A percentile compares a stretch with the other conserved stretches of the same genome.
These are phyloP conservation scores for Tylochromis polylepis DNA, from an alignment of 2,113 vertebrate species.

Conservation along the genomic window DNA sequence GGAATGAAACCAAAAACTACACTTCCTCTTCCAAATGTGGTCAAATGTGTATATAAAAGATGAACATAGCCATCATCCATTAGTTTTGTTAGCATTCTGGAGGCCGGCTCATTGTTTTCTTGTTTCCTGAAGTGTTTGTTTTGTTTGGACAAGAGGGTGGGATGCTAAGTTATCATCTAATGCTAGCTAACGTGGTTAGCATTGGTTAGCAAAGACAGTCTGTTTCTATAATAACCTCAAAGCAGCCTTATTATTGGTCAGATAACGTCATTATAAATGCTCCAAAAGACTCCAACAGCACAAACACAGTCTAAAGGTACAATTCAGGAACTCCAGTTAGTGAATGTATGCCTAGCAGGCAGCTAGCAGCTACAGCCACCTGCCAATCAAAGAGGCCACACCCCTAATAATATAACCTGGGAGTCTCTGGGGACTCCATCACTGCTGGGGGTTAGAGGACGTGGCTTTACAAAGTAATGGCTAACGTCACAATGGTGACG, in stretches of 20 bases:
- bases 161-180: neutral
- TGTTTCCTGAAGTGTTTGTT: neutral
- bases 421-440: neutral
- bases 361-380: neutral
- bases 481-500: neutral
- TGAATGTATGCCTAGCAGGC: neutral
- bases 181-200: neutral
- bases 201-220: neutral
- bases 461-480: neutral
- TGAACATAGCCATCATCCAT: neutral
- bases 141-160: neutral
- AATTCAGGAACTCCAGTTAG: neutral
- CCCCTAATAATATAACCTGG: neutral
- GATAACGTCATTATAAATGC: neutral
- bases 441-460: neutral
- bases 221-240: neutral
- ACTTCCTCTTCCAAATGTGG: neutral
- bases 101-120: neutral
- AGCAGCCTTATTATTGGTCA: neutral
- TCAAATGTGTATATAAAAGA: neutral
- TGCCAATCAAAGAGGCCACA: neutral
- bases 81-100: neutral
- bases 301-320: neutral
- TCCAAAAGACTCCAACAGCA: neutral
- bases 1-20: neutral